phyloP scores from a whole-genome alignment of 2,797 vertebrate species.

The Xiphophorus birchmanni region DNA sequence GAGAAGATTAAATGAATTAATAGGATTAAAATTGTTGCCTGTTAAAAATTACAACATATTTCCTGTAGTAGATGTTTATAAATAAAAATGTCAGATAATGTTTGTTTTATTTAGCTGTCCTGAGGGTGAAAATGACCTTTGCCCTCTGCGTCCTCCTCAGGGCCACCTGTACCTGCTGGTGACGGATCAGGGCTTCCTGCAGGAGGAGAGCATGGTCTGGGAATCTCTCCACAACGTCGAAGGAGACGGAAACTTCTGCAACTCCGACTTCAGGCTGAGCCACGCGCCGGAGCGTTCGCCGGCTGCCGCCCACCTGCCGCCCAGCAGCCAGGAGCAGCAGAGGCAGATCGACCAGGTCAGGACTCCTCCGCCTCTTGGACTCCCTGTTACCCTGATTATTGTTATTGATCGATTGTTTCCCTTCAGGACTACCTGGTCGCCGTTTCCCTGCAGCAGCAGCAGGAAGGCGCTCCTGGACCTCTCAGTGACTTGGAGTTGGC shows the following conservation, averaged over 20 bases:
- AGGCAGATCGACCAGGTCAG: constrained; percentile 88
- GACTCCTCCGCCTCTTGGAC: neutral
- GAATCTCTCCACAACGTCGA: constrained; percentile 95
- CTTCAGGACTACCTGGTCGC: constrained; percentile 90
- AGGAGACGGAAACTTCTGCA: constrained; percentile 94
- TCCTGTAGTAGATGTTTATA: too few relatives aligned
- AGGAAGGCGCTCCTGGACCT: constrained; percentile 66
- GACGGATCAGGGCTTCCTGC: constrained; percentile 94
- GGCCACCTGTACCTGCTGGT: constrained; percentile 94
- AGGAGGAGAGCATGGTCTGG: constrained; percentile 90
- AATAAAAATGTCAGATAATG: neutral
- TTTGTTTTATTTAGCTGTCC: too few relatives aligned
- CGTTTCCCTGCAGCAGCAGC: constrained; percentile 88
- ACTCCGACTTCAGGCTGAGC: constrained; percentile 88
- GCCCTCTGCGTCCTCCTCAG: constrained; percentile 63
- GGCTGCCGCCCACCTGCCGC: constrained; percentile 1
- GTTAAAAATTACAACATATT: too few relatives aligned
- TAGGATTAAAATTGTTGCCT: too few relatives aligned
- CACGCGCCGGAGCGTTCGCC: constrained; percentile 77
- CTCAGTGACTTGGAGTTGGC: constrained; percentile 93
- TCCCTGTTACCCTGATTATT: neutral
- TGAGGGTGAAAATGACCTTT: too few relatives aligned
- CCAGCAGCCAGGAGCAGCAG: constrained; percentile 77
- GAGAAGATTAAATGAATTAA: too few relatives aligned
- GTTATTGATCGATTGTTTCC: neutral